Evolutionary conservation across 2,888 invertebrate genomes (phyloP).

Genomic region (Thymelicus acteon): DNA sequence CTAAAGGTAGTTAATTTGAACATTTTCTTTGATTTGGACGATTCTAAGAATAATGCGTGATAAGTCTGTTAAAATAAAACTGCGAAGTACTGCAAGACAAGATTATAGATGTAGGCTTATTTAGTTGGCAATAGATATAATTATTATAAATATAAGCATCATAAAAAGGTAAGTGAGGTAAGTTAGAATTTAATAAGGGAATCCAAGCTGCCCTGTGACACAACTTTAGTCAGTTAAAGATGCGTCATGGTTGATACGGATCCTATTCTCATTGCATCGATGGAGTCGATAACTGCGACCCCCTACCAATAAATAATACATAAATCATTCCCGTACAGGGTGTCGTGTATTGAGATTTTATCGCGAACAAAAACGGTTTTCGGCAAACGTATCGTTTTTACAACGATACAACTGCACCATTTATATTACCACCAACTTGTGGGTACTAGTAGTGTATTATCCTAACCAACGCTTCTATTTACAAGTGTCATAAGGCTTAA

Average conservation of each 20-base stretch:
- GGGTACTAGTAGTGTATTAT: too few species aligned
- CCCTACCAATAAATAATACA: slow-evolving; percentile 59
- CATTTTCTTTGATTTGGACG: too few species aligned
- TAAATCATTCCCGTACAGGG: slow-evolving; percentile 63
- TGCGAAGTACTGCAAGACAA: too few species aligned
- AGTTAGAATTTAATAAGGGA: too few species aligned
- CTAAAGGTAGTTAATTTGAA: too few species aligned
- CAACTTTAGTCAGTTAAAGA: too few species aligned
- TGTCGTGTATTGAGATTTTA: slow-evolving; percentile 66
- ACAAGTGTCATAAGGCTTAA: background rate
- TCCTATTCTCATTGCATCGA: slow-evolving; percentile 41
- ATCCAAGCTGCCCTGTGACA: slow-evolving; percentile 25
- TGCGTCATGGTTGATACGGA: slow-evolving; percentile 24
- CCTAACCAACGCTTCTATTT: slow-evolving; percentile 3
- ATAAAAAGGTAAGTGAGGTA: too few species aligned
- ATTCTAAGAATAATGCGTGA: too few species aligned
- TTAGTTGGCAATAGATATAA: too few species aligned
- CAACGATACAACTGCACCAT: slow-evolving; percentile 49
- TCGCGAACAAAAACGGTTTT: slow-evolving; percentile 61
- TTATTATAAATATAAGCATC: too few species aligned
- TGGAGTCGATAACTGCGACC: slow-evolving; percentile 51
- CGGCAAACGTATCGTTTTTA: slow-evolving; percentile 65
- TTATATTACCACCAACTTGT: slow-evolving; percentile 20
- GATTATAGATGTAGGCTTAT: too few species aligned
- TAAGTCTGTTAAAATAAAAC: too few species aligned